Conservation (phyloP, 2,797 vertebrate species). For the Aulostomus chinensis region DNA sequence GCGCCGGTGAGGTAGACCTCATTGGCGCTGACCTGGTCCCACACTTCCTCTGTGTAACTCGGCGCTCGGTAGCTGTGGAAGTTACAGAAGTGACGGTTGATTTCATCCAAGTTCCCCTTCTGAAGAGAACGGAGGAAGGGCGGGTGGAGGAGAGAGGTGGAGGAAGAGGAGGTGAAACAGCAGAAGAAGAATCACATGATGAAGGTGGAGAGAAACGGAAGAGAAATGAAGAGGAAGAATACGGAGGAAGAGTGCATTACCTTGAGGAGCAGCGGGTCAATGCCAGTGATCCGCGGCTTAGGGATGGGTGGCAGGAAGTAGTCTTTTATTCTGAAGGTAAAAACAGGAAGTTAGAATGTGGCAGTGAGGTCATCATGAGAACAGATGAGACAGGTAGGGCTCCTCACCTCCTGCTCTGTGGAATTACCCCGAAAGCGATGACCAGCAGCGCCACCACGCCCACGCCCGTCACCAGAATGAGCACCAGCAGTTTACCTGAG, state of each 20-base stretch:
- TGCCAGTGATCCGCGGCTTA: conserved; percentile 76
- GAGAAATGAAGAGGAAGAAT: background rate
- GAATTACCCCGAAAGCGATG: conserved; percentile 64
- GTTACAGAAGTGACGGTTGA: conserved; percentile 73
- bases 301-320: conserved; percentile 75
- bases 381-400: background rate
- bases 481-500: conserved; percentile 71
- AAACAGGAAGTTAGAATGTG: too few relatives aligned
- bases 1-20: conserved; percentile 5
- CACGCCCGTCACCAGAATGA: conserved; percentile 64
- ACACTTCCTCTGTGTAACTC: conserved; percentile 62
- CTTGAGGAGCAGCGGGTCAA: conserved; percentile 74
- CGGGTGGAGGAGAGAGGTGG: too few relatives aligned
- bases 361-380: background rate
- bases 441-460: conserved; percentile 62
- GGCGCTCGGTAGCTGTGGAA: conserved; percentile 74
- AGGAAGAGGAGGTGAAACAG: too few relatives aligned
- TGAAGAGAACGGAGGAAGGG: conserved; percentile 20
- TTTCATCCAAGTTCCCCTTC: conserved; percentile 79
- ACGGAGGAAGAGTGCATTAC: conserved; percentile 33
- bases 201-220: background rate
- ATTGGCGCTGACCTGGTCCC: conserved; percentile 63
- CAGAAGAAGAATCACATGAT: background rate
- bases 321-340: conserved; percentile 69
- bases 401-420: conserved; percentile 75